Evolutionary conservation across 2,113 vertebrate genomes (phyloP).

Genomic region (Crocuta crocuta): DNA sequence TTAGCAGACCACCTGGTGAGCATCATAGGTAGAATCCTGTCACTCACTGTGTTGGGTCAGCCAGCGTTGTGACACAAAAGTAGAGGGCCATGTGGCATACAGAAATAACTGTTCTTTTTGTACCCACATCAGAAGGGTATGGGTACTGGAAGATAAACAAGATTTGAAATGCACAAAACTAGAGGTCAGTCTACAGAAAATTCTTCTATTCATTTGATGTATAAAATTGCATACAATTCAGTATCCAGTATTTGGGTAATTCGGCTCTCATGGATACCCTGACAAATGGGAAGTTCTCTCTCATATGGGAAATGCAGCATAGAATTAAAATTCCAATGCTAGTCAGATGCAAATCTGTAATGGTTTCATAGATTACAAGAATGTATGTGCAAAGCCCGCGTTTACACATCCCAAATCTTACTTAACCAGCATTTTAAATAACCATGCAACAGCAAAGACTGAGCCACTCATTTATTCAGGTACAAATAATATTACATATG

Average conservation of each 20-base stretch:
- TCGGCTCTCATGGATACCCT: neutral
- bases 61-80: neutral
- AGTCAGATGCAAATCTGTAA: neutral
- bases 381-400: neutral
- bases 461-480: neutral
- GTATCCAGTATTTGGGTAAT: neutral
- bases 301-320: neutral
- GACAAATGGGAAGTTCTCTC: constrained; percentile 7
- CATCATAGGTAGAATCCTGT: neutral
- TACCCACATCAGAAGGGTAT: neutral
- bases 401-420: neutral
- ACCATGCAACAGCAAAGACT: neutral
- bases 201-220: neutral
- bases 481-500: neutral
- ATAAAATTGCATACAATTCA: neutral
- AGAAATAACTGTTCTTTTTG: neutral
- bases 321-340: neutral
- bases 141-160: neutral
- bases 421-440: neutral
- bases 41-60: neutral
- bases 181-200: neutral
- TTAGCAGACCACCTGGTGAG: neutral
- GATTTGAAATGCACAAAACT: neutral
- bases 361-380: neutral
- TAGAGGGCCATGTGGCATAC: neutral